phyloP scores from a whole-genome alignment of 2,113 vertebrate genomes.

The Pluvianellus socialis region DNA sequence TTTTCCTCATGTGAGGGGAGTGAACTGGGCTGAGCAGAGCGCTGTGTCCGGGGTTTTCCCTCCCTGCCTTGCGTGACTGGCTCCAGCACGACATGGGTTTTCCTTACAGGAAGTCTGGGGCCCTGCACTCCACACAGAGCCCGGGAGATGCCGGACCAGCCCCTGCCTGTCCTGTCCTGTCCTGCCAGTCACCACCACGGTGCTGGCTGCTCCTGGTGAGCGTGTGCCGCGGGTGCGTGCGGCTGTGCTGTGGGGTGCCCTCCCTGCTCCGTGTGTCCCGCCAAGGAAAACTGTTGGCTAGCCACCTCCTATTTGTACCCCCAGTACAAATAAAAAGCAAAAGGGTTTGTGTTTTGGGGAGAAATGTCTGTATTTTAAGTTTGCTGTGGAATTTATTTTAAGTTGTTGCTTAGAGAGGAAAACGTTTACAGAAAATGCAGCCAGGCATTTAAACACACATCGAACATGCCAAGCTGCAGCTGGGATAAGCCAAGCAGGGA shows the following conservation, averaged over 20 bases:
- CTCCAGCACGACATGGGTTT: neutral
- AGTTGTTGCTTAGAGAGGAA: neutral
- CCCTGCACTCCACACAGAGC: neutral
- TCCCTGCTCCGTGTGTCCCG: rapidly evolving
- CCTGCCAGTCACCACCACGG: too few species aligned
- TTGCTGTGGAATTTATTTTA: neutral
- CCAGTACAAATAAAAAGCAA: rapidly evolving
- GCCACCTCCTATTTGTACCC: neutral
- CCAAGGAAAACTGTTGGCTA: neutral
- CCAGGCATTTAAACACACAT: neutral
- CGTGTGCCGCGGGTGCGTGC: rapidly evolving
- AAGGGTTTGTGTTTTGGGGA: neutral
- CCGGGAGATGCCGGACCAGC: neutral
- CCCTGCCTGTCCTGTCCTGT: too few species aligned
- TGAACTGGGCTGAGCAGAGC: neutral
- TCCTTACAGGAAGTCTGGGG: too few species aligned
- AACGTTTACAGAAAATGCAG: neutral
- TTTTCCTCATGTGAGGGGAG: neutral
- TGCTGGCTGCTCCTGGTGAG: rapidly evolving
- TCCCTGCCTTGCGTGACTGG: neutral
- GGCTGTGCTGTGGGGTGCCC: neutral
- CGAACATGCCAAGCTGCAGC: neutral
- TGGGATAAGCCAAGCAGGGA: rapidly evolving
- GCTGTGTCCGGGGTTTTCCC: neutral
- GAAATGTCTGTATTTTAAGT: neutral